These are phyloP conservation scores for Pandion haliaetus DNA, from an alignment of 2,113 vertebrate genomes.

Conservation along the genomic window DNA sequence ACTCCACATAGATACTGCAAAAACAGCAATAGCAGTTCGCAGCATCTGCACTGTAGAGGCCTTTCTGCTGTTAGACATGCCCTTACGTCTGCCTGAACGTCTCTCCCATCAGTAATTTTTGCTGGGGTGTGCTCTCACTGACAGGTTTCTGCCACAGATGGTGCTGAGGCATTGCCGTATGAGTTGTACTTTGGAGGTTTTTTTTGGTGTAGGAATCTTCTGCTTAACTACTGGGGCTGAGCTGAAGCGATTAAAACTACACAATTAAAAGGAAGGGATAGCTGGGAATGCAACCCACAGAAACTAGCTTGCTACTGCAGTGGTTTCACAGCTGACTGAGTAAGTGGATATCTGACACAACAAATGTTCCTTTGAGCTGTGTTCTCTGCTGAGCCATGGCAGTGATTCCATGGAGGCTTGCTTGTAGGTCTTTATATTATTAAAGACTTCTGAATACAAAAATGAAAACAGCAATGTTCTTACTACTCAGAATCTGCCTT, in stretches of 20 bases:
- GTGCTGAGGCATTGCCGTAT: not conserved
- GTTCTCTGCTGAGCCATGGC: not conserved
- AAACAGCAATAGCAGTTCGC: not conserved
- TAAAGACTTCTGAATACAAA: slow-evolving; percentile 2
- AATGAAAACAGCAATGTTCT: not conserved
- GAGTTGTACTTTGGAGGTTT: not conserved
- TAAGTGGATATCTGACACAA: not conserved
- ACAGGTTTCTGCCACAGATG: not conserved
- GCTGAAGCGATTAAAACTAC: not conserved
- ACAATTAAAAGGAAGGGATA: slow-evolving; percentile 6
- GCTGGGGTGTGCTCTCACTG: not conserved
- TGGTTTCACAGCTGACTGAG: not conserved
- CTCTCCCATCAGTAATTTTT: not conserved
- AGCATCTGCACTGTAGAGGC: not conserved
- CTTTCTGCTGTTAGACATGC: not conserved
- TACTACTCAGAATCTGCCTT: not conserved
- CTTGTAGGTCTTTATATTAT: not conserved
- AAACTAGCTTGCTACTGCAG: not conserved
- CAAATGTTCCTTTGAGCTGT: slow-evolving; percentile 32
- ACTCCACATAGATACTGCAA: not conserved
- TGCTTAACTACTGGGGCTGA: slow-evolving; percentile 6
- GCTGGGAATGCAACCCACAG: not conserved
- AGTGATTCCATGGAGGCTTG: not conserved
- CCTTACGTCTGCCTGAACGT: not conserved
- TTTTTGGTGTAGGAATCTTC: not conserved